Conservation (phyloP, 2,113 vertebrate species). For the Syrmaticus mikado region DNA sequence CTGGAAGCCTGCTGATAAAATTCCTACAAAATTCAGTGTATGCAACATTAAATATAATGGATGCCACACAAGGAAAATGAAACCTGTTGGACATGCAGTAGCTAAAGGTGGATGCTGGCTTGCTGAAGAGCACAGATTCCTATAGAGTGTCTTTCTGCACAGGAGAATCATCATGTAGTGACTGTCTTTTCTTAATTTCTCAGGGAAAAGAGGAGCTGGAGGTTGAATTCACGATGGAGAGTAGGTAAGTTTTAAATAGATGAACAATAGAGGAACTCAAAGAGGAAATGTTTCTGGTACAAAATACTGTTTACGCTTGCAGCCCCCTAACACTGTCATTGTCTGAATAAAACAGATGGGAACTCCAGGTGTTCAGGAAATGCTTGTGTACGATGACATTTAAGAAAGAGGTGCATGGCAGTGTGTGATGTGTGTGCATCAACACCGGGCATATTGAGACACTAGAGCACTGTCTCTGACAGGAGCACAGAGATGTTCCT, state of each 20-base stretch:
- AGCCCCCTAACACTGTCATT: not conserved
- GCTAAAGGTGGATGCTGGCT: not conserved
- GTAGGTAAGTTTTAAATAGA: constrained; percentile 74
- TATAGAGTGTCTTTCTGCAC: not conserved
- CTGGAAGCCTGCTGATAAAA: not conserved
- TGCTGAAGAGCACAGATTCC: not conserved
- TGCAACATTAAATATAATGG: not conserved
- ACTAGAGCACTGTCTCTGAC: rapidly evolving
- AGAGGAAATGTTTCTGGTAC: not conserved
- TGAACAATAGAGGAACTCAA: not conserved
- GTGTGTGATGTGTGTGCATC: not conserved
- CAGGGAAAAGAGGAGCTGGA: constrained; percentile 80
- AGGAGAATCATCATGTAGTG: not conserved
- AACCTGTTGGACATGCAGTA: not conserved
- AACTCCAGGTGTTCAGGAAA: not conserved
- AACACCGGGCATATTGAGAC: not conserved
- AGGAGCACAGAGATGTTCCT: not conserved
- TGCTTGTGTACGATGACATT: not conserved
- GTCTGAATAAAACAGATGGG: not conserved
- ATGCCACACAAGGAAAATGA: not conserved
- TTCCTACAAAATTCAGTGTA: not conserved
- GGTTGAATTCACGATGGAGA: constrained; percentile 82
- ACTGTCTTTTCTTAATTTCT: not conserved
- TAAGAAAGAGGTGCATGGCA: not conserved
- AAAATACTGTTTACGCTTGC: not conserved